Percentiles rank a stretch among this genome's conserved stretches.
Evolutionary conservation across 2,113 vertebrate genomes (phyloP).

Genomic region (Athene noctua): DNA sequence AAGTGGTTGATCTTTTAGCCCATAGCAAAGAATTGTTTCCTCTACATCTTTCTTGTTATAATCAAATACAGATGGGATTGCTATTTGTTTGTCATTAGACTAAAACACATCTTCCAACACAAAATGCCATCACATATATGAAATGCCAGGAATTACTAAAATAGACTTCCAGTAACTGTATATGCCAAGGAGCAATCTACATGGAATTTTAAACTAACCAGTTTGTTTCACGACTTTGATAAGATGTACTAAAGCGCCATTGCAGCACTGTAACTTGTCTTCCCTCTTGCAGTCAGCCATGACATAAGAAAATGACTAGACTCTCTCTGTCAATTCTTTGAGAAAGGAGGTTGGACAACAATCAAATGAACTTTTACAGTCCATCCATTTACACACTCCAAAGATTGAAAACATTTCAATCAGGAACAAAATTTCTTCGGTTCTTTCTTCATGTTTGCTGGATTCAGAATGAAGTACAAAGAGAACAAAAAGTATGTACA

Average conservation of each 20-base stretch:
- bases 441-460: neutral
- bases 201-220: neutral
- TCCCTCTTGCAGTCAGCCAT: neutral
- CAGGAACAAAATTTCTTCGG: neutral
- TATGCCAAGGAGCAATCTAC: neutral
- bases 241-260: neutral
- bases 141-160: neutral
- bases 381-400: neutral
- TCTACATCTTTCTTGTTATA: neutral
- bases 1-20: neutral
- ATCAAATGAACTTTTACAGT: neutral
- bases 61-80: neutral
- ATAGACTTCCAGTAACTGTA: neutral
- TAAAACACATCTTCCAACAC: neutral
- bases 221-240: neutral
- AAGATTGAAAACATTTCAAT: neutral
- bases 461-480: neutral
- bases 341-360: neutral
- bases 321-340: neutral
- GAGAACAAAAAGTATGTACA: too few species aligned
- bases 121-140: neutral
- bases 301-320: neutral
- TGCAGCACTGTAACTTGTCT: neutral
- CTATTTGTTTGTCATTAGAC: neutral
- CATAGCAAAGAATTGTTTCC: neutral